Evolutionary conservation across 2,113 vertebrate species (phyloP).

Genomic region (Sander lucioperca): DNA sequence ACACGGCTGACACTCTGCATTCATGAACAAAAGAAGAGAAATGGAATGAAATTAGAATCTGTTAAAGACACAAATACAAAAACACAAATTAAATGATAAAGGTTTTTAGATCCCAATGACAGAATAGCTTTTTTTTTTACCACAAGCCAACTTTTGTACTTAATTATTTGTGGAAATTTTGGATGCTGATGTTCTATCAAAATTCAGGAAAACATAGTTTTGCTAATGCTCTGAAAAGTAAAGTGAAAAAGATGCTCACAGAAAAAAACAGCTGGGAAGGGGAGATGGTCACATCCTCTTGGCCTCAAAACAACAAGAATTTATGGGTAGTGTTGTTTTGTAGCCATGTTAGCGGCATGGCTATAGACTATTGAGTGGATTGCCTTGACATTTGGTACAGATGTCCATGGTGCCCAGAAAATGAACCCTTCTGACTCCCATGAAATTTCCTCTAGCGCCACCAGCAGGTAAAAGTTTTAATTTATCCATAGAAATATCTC

Average conservation of each 20-base stretch:
- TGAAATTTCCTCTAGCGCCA: background rate
- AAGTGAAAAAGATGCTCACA: no score
- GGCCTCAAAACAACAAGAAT: background rate
- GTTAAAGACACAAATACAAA: background rate
- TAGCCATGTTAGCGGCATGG: no score
- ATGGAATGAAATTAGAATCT: background rate
- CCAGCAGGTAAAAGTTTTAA: background rate
- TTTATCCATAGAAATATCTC: no score
- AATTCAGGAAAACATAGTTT: no score
- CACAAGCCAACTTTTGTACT: no score
- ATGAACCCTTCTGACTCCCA: background rate
- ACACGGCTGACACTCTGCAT: conserved; percentile 57
- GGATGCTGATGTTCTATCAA: no score
- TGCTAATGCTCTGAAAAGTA: no score
- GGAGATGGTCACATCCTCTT: no score
- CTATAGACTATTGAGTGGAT: no score
- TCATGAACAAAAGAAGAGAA: background rate
- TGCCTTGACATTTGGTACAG: background rate
- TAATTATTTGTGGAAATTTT: no score
- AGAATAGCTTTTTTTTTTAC: background rate
- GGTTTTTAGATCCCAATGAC: background rate
- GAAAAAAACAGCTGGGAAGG: no score
- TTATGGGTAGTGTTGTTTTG: background rate
- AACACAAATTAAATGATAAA: background rate
- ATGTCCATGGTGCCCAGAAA: background rate